Base-by-base conservation (phyloP, 2,797 vertebrate species). In the Vultur gryphus region DNA sequence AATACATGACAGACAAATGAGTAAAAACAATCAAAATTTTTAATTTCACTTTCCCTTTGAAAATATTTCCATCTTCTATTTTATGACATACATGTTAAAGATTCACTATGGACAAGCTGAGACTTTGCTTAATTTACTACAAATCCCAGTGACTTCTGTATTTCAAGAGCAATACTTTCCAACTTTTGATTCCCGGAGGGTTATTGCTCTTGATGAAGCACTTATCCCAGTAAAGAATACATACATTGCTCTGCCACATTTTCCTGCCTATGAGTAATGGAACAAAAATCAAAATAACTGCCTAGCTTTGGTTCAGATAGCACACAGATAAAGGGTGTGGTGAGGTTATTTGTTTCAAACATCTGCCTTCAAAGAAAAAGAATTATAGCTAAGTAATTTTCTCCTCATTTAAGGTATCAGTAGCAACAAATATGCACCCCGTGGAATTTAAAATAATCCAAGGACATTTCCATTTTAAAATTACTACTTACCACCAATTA, bases 381-480 rank as follows among this genome's bases (percentile, higher is more conserved):
- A 87, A 90, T 72, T 75, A 84, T 6, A 88, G 33, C 37, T 64
- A 77, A 93, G 73, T 80, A 57, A 88, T 94, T 89, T 95, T 94
- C 44, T 93, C 29, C 18, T 90, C 33, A 93, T 90, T 85, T 84
- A 82, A 88, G 39, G 80, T 48, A 95, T 49, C 48, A 48, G 52
- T 83, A 86, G 65, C 65, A 96, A 87, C 49, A 96, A 87, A 93
- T 87, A 57, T 5, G 44, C 41, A 86, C 64, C 43, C n/a, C 5
- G 24, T 58, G 48, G 55, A 91, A 95, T 93, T 81, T 65, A 88
- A 90, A 92, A 65, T 49, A 90, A 81, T 66, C 16, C 70, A 76
- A 61, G 54, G 52, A 90, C 51, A 71, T 75, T 95, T 91, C 57
- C 29, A 89, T 70, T 84, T 80, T 43, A 91, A 91, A 95, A 92